A percentile compares a stretch with the other conserved stretches of the same genome.
Evolutionary conservation across 2,888 invertebrate genomes (phyloP).

Genomic region (Geophilus truncorum): DNA sequence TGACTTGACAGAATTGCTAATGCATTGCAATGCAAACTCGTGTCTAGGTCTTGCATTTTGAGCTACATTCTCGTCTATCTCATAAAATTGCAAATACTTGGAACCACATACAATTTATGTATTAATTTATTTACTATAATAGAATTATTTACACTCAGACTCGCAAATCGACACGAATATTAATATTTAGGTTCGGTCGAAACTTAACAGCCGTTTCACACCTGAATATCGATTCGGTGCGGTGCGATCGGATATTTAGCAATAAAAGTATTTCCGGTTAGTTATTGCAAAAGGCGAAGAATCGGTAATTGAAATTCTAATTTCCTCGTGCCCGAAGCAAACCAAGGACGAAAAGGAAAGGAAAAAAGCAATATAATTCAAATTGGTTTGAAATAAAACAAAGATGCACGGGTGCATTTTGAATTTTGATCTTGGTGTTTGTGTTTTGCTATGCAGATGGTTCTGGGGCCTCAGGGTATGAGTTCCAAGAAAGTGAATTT

Average conservation of each 20-base stretch:
- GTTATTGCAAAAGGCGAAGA: neutral
- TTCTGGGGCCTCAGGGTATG: constrained; percentile 4
- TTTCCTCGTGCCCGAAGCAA: neutral
- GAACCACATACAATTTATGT: no score
- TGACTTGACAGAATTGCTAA: no score
- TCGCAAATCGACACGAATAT: no score
- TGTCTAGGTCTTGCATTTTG: no score
- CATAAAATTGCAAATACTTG: no score
- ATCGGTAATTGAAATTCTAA: constrained; percentile 10
- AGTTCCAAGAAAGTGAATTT: neutral
- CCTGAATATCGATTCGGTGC: neutral
- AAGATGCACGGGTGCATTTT: constrained; percentile 2
- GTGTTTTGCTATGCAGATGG: constrained; percentile 21
- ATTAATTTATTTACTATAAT: no score
- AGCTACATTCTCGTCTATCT: no score
- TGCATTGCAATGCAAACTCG: no score
- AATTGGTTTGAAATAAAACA: constrained; percentile 22
- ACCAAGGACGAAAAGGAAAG: neutral
- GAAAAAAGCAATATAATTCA: constrained; percentile 23
- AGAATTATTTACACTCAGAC: no score
- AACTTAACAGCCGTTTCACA: neutral
- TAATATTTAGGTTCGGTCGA: no score
- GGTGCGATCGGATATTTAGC: neutral
- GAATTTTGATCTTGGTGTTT: constrained; percentile 22
- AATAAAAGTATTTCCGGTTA: constrained; percentile 1